Conservation (phyloP, 1,140 invertebrate genomes). For the Drosophila tani region DNA sequence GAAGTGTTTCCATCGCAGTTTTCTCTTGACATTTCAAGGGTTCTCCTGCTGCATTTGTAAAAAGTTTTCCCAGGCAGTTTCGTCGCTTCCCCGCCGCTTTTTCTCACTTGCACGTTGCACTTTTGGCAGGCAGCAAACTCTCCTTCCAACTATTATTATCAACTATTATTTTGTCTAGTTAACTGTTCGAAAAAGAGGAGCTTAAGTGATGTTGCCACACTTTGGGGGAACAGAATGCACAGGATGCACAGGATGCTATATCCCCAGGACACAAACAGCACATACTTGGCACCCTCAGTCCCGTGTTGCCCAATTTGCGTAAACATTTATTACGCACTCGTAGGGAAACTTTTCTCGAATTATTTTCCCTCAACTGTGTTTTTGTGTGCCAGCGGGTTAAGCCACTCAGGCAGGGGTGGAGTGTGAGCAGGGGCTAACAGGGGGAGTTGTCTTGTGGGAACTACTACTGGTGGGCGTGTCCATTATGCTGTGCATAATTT, state of each 20-base stretch:
- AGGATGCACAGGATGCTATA: constrained; percentile 7
- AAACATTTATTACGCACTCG: constrained; percentile 76
- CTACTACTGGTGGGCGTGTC: constrained; percentile 26
- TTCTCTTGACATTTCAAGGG: constrained; percentile 50
- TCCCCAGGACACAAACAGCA: constrained; percentile 35
- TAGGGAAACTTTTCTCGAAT: constrained; percentile 62
- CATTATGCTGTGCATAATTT: constrained; percentile 66
- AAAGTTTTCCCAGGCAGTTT: constrained; percentile 28
- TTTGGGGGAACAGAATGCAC: constrained; percentile 22
- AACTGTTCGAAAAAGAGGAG: constrained; percentile 57
- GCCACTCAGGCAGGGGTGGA: neutral
- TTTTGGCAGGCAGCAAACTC: constrained; percentile 49
- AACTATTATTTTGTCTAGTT: constrained; percentile 71
- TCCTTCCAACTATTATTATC: constrained; percentile 62
- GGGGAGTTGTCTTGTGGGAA: neutral
- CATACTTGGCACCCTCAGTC: constrained; percentile 5
- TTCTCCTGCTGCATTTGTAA: constrained; percentile 41
- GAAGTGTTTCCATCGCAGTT: constrained; percentile 46
- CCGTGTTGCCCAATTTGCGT: constrained; percentile 62
- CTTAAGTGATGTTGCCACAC: constrained; percentile 60
- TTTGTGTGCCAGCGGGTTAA: neutral
- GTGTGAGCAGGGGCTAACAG: neutral
- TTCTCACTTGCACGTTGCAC: constrained; percentile 32
- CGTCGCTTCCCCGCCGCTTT: neutral
- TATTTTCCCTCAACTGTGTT: constrained; percentile 51